Percentiles rank a stretch among this genome's conserved stretches.
phyloP scores from a whole-genome alignment of 2,113 vertebrate genomes.

The Psilopsiagon aurifrons region DNA sequence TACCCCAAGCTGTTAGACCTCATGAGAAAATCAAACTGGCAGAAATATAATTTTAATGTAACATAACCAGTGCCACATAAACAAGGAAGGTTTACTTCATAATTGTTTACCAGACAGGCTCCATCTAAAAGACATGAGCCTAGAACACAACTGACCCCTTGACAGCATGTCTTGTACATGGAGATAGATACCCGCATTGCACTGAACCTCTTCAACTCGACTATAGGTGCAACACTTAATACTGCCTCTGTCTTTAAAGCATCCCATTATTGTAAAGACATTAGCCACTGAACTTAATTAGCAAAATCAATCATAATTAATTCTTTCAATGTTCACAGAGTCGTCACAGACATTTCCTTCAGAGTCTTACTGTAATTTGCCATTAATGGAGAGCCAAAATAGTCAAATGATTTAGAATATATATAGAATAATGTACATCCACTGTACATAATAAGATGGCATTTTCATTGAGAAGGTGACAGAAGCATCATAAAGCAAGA shows the following conservation, averaged over 20 bases:
- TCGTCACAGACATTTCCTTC: slow-evolving; percentile 66
- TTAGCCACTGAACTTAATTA: slow-evolving; percentile 75
- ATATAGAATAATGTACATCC: slow-evolving; percentile 62
- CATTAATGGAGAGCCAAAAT: slow-evolving; percentile 73
- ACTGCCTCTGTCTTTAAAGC: slow-evolving; percentile 63
- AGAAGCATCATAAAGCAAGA: slow-evolving; percentile 55
- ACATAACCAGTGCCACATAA: background rate
- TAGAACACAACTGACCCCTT: background rate
- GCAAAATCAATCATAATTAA: slow-evolving; percentile 79
- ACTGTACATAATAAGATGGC: slow-evolving; percentile 55
- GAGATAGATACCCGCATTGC: background rate
- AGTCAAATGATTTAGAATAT: slow-evolving; percentile 66
- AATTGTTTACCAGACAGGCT: background rate
- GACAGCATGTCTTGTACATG: background rate
- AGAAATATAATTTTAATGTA: background rate
- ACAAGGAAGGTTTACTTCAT: background rate
- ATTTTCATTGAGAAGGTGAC: slow-evolving; percentile 42
- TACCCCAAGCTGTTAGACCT: background rate
- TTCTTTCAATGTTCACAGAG: slow-evolving; percentile 56
- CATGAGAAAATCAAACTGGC: background rate
- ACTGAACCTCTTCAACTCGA: background rate
- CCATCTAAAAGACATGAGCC: background rate
- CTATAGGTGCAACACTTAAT: slow-evolving; percentile 54
- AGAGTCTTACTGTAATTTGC: slow-evolving; percentile 69
- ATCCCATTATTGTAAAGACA: slow-evolving; percentile 69